Evolutionary conservation across 2,113 vertebrate genomes (phyloP).

Genomic region (Esox niger): DNA sequence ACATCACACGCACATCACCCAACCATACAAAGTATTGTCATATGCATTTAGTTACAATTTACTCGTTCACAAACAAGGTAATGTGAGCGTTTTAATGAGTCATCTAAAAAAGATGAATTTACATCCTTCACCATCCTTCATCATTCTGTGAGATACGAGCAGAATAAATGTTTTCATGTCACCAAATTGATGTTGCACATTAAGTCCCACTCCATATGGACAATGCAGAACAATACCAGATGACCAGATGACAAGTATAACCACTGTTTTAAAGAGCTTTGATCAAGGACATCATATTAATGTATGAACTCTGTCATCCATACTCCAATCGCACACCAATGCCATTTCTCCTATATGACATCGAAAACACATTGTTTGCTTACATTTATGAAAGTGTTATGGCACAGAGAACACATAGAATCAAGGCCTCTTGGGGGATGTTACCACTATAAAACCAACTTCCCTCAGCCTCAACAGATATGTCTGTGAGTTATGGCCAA

Average conservation of each 20-base stretch:
- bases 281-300: neutral
- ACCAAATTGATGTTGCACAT: constrained; percentile 20
- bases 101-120: constrained; percentile 10
- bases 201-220: neutral
- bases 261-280: neutral
- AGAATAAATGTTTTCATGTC: neutral
- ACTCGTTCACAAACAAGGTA: neutral
- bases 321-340: neutral
- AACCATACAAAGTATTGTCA: neutral
- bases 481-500: neutral
- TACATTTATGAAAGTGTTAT: neutral
- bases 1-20: neutral
- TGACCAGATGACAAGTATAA: neutral
- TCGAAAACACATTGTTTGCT: neutral
- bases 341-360: neutral
- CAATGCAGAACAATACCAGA: neutral
- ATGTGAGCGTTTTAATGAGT: constrained; percentile 6
- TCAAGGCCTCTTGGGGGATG: neutral
- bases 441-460: neutral
- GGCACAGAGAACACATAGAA: neutral
- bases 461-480: neutral
- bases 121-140: neutral
- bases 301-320: neutral
- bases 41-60: neutral
- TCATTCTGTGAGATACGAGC: neutral